phyloP scores from a whole-genome alignment of 2,888 invertebrate species.

The Mythimna ferrago region DNA sequence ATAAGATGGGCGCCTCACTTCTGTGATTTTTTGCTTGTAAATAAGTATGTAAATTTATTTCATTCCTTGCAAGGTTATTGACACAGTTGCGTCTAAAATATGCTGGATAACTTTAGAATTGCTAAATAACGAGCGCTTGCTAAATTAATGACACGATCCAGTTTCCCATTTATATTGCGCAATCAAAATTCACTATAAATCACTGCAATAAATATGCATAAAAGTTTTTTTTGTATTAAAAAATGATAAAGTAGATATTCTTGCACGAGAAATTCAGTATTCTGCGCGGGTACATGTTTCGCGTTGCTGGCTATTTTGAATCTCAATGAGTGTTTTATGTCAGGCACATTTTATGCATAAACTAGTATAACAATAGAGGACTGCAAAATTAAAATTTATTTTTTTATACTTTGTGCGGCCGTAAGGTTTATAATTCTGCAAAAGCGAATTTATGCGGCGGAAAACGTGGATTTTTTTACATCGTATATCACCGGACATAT shows the following conservation, averaged over 20 bases:
- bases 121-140: constrained; percentile 80
- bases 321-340: constrained; percentile 73
- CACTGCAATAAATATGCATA: constrained; percentile 65
- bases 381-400: constrained; percentile 55
- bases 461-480: constrained; percentile 45
- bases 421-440: constrained; percentile 57
- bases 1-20: constrained; percentile 60
- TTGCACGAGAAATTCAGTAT: constrained; percentile 69
- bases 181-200: constrained; percentile 74
- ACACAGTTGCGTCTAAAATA: constrained; percentile 83
- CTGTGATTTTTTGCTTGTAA: constrained; percentile 77
- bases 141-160: constrained; percentile 81
- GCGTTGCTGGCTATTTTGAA: constrained; percentile 74
- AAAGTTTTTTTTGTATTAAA: constrained; percentile 60
- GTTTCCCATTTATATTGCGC: constrained; percentile 75
- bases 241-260: constrained; percentile 69
- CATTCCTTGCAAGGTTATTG: constrained; percentile 86
- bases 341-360: constrained; percentile 68
- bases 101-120: constrained; percentile 79
- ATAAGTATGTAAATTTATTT: constrained; percentile 85
- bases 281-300: constrained; percentile 70
- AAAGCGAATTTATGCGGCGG: constrained; percentile 39
- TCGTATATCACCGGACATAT: constrained; percentile 75
- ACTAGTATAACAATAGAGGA: constrained; percentile 66
- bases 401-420: constrained; percentile 52